Evolutionary conservation across 1,140 invertebrate species (phyloP).

Genomic region (Heliconius hermathena): DNA sequence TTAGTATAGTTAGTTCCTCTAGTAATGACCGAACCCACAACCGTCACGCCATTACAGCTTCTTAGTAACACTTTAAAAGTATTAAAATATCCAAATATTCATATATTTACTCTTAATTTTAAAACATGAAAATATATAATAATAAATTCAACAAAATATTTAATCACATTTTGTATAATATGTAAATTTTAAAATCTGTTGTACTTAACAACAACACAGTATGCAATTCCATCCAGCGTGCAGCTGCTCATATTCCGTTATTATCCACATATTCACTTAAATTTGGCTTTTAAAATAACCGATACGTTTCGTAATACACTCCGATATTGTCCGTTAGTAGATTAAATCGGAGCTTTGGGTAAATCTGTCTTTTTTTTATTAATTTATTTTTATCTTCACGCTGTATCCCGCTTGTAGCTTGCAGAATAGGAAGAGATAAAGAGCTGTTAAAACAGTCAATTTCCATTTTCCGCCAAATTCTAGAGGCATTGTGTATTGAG

Average conservation of each 20-base stretch:
- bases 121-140: not conserved
- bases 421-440: too few relatives aligned
- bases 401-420: too few relatives aligned
- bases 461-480: too few relatives aligned
- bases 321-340: not conserved
- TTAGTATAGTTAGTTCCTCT: too few relatives aligned
- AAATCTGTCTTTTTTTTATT: not conserved
- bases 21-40: too few relatives aligned
- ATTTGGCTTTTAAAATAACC: conserved; percentile 1
- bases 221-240: not conserved
- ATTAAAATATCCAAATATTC: not conserved
- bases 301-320: not conserved
- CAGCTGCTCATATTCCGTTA: conserved; percentile 8
- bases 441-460: too few relatives aligned
- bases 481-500: too few relatives aligned
- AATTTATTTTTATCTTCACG: too few relatives aligned
- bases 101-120: not conserved
- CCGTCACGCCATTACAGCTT: not conserved
- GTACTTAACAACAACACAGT: not conserved
- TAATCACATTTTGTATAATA: not conserved
- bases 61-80: not conserved
- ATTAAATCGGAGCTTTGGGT: not conserved
- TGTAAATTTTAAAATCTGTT: conserved; percentile 1
- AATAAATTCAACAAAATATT: not conserved
- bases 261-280: conserved; percentile 14